phyloP scores from a whole-genome alignment of 2,888 invertebrate species.

The Neocrepidodera transversa region DNA sequence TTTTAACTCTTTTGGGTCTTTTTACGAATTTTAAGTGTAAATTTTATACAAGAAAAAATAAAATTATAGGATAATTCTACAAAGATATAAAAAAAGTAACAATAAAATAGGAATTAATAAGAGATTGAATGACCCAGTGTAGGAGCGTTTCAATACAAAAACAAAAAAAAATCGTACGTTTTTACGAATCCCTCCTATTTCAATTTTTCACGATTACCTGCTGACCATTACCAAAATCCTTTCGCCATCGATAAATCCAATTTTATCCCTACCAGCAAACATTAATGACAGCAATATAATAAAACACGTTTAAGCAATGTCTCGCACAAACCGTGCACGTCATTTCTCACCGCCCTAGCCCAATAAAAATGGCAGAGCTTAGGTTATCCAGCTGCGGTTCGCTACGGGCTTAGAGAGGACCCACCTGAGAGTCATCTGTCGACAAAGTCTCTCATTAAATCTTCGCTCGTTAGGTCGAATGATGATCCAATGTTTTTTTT shows the following conservation, averaged over 20 bases:
- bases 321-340: not conserved
- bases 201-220: slow-evolving; percentile 16
- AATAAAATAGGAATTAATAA: no score
- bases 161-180: no score
- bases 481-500: slow-evolving; percentile 48
- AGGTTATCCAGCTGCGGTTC: slow-evolving; percentile 41
- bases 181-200: not conserved
- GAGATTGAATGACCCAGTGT: no score
- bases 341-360: slow-evolving; percentile 23
- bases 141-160: no score
- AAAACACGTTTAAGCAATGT: slow-evolving; percentile 20
- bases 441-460: slow-evolving; percentile 51
- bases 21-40: no score
- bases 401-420: slow-evolving; percentile 40
- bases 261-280: slow-evolving; percentile 11
- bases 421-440: slow-evolving; percentile 53
- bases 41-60: no score
- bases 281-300: slow-evolving; percentile 27
- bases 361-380: slow-evolving; percentile 44
- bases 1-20: no score
- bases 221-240: slow-evolving; percentile 1
- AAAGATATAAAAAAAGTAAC: no score
- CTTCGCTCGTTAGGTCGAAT: slow-evolving; percentile 51
- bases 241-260: slow-evolving; percentile 8
- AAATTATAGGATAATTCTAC: no score